Conservation (phyloP, 1,140 invertebrate genomes). For the Plectus sambesii region DNA sequence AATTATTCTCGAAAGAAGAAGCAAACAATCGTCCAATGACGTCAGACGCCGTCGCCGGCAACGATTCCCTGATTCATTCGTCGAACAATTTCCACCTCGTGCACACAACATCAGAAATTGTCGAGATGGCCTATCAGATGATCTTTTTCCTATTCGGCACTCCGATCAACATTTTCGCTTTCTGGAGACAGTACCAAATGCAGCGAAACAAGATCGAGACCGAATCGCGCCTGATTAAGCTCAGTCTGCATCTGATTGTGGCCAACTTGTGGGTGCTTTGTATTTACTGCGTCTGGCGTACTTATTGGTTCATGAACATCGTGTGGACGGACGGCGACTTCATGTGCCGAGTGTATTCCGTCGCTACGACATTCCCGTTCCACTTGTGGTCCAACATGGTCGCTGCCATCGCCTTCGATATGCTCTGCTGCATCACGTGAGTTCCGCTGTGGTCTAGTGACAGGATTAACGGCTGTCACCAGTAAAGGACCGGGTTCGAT, state of each 20-base stretch:
- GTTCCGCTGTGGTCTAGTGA: too few relatives aligned
- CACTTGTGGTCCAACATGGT: conserved; percentile 42
- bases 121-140: conserved; percentile 39
- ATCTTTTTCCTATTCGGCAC: conserved; percentile 32
- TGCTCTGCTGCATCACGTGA: conserved; percentile 37
- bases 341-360: conserved; percentile 35
- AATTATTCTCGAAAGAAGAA: too few relatives aligned
- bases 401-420: conserved; percentile 39
- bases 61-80: too few relatives aligned
- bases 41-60: too few relatives aligned
- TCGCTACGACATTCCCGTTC: conserved; percentile 32
- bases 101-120: conserved; percentile 28
- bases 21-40: too few relatives aligned
- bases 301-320: conserved; percentile 38
- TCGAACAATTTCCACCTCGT: not conserved
- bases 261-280: conserved; percentile 38
- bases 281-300: conserved; percentile 39
- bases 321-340: conserved; percentile 33
- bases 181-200: conserved; percentile 25
- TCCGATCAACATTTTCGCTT: conserved; percentile 31
- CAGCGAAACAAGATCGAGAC: conserved; percentile 17
- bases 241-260: conserved; percentile 33
- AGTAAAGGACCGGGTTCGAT: too few relatives aligned
- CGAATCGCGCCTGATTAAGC: conserved; percentile 28
- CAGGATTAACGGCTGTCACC: too few relatives aligned